Conservation (phyloP, 2,797 vertebrate species). For the Pangasius mekongensis region DNA sequence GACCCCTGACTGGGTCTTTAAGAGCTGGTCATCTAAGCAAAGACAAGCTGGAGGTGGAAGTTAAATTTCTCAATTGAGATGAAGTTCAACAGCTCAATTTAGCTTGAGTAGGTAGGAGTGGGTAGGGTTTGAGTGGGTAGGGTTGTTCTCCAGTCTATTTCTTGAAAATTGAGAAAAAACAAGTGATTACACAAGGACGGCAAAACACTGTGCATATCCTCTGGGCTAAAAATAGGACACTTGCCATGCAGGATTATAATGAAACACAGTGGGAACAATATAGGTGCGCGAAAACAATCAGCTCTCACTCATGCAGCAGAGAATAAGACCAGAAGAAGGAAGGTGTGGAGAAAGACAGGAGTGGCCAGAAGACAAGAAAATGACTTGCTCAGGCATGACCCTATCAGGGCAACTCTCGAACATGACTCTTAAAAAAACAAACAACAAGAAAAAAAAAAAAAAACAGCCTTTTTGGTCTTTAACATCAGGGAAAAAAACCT, state of each 20-base stretch:
- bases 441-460: background rate
- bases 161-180: constrained; percentile 41
- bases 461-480: background rate
- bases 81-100: constrained; percentile 19
- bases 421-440: background rate
- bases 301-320: background rate
- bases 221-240: constrained; percentile 46
- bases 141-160: constrained; percentile 18
- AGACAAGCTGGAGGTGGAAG: background rate
- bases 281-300: constrained; percentile 27
- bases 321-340: background rate
- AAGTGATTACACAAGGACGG: constrained; percentile 43
- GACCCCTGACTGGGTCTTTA: background rate
- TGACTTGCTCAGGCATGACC: constrained; percentile 24
- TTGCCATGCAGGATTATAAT: constrained; percentile 37
- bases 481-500: too few species aligned
- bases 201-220: background rate
- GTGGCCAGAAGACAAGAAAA: constrained; percentile 7
- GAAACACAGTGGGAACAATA: constrained; percentile 29
- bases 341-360: constrained; percentile 15
- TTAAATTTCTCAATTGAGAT: background rate
- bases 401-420: background rate
- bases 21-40: background rate
- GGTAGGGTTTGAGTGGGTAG: constrained; percentile 13
- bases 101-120: constrained; percentile 22